Evolutionary conservation across 2,797 vertebrate genomes (phyloP).

Genomic region (Eulemur albifrons): DNA sequence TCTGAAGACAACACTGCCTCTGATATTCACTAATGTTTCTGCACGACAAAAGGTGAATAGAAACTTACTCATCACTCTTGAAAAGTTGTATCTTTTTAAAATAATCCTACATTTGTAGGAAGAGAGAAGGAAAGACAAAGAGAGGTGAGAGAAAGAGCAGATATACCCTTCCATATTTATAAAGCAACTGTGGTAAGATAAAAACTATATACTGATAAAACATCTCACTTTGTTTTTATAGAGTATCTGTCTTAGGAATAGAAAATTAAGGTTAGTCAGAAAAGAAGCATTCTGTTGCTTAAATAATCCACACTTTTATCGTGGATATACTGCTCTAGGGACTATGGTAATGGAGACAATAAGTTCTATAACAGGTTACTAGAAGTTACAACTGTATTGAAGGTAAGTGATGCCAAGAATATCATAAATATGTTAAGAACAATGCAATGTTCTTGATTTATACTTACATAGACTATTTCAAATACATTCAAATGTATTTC

Average conservation of each 20-base stretch:
- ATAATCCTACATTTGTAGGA: neutral
- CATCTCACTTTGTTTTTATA: neutral
- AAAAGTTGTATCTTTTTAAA: neutral
- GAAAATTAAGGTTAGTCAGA: neutral
- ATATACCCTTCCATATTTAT: conserved; percentile 20
- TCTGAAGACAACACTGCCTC: neutral
- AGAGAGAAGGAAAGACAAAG: neutral
- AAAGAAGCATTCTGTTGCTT: neutral
- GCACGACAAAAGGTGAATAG: neutral
- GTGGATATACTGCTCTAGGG: neutral
- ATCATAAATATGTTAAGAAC: conserved; percentile 43
- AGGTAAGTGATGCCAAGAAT: conserved; percentile 16
- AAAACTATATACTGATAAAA: conserved; percentile 5
- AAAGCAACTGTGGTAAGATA: neutral
- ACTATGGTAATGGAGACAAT: neutral
- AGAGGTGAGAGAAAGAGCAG: neutral
- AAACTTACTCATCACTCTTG: neutral
- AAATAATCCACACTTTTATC: neutral
- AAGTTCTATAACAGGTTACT: neutral
- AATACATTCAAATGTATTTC: conserved; percentile 24
- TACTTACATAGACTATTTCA: neutral
- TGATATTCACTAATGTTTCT: neutral
- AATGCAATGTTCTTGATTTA: conserved; percentile 25
- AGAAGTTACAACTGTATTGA: neutral
- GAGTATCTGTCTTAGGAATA: neutral